phyloP scores from a whole-genome alignment of 2,113 vertebrate species.

The Ceyx margarethae region DNA sequence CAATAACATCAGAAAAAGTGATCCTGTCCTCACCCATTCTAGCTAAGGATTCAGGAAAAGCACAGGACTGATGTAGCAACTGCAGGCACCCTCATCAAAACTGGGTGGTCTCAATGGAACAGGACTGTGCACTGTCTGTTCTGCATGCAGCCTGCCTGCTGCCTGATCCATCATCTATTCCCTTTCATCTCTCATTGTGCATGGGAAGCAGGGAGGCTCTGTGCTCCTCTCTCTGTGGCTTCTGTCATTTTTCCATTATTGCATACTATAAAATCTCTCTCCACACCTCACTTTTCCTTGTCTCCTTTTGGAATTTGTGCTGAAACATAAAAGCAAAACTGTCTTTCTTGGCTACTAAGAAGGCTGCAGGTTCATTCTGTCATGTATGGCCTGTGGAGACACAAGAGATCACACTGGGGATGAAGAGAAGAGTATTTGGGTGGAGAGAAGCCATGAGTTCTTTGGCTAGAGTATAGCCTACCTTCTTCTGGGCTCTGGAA shows the following conservation, averaged over 20 bases:
- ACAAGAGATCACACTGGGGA: neutral
- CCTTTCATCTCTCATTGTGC: constrained; percentile 45
- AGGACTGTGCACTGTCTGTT: neutral
- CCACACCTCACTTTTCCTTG: constrained; percentile 4
- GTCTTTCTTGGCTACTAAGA: constrained; percentile 6
- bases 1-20: neutral
- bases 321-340: constrained; percentile 29
- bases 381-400: neutral
- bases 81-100: neutral
- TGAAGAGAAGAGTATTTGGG: neutral
- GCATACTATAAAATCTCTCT: constrained; percentile 40
- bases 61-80: neutral
- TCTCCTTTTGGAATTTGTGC: constrained; percentile 21
- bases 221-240: constrained; percentile 33
- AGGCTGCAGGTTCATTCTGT: constrained; percentile 27
- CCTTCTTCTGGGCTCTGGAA: neutral
- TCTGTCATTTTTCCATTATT: constrained; percentile 46
- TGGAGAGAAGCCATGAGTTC: constrained; percentile 9
- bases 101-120: neutral
- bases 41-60: neutral
- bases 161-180: constrained; percentile 8
- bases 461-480: neutral
- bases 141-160: constrained; percentile 22
- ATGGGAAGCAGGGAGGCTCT: constrained; percentile 40
- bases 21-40: accelerated